Conservation (phyloP, 2,888 invertebrate species). For the Bedellia somnulentella region DNA sequence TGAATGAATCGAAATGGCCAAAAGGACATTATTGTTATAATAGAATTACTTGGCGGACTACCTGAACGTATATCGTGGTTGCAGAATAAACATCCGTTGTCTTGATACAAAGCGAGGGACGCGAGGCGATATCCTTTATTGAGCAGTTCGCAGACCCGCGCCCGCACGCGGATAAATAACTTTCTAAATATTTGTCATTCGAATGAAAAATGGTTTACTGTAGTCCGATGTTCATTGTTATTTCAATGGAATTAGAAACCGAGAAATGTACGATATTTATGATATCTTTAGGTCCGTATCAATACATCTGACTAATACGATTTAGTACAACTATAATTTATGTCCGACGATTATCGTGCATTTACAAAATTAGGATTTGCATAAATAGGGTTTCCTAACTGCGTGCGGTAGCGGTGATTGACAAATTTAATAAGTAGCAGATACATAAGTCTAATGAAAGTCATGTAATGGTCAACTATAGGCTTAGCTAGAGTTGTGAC, state of each 20-base stretch:
- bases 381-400: no score
- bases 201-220: constrained; percentile 49
- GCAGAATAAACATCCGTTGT: constrained; percentile 44
- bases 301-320: no score
- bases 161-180: constrained; percentile 49
- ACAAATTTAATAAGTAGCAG: no score
- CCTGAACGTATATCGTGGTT: constrained; percentile 47
- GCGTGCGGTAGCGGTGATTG: no score
- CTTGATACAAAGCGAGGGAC: constrained; percentile 29
- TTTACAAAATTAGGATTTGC: no score
- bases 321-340: no score
- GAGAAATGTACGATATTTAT: no score
- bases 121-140: constrained; percentile 36
- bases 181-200: constrained; percentile 58
- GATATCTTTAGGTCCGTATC: no score
- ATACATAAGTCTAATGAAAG: no score
- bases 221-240: constrained; percentile 34
- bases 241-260: constrained; percentile 52
- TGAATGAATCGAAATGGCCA: constrained; percentile 23
- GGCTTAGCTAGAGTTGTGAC: constrained; percentile 26
- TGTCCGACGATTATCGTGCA: no score
- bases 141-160: constrained; percentile 32
- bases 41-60: constrained; percentile 47
- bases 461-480: constrained; percentile 27
- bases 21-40: constrained; percentile 35